These are phyloP conservation scores for Erpornis zantholeuca DNA, from an alignment of 2,113 vertebrate species.

Conservation along the genomic window DNA sequence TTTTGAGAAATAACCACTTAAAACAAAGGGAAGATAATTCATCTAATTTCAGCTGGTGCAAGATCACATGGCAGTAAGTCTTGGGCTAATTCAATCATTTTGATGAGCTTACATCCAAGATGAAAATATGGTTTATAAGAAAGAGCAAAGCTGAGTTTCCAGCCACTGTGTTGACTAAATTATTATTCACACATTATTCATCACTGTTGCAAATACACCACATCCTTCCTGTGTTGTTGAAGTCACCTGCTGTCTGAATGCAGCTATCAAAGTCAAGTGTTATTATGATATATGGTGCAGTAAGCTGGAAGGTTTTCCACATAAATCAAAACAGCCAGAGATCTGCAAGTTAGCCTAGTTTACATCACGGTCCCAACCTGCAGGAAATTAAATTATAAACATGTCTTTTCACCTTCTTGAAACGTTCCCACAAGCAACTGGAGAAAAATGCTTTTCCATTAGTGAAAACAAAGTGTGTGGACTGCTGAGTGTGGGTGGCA, in stretches of 20 bases:
- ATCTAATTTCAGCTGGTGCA: not conserved
- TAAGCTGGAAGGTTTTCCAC: not conserved
- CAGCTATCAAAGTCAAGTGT: not conserved
- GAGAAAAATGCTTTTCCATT: not conserved
- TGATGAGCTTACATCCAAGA: not conserved
- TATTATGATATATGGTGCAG: not conserved
- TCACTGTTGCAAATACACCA: not conserved
- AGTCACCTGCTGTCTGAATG: slow-evolving; percentile 2
- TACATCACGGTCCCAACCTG: not conserved
- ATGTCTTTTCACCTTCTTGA: not conserved
- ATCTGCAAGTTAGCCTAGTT: not conserved
- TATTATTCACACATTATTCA: not conserved
- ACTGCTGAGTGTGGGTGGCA: not conserved
- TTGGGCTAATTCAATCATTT: not conserved
- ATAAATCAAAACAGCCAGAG: slow-evolving; percentile 24
- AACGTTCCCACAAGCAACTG: not conserved
- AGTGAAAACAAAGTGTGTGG: not conserved
- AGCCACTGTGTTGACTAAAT: not conserved
- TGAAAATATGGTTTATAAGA: not conserved
- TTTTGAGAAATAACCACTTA: not conserved
- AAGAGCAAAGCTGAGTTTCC: not conserved
- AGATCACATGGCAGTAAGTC: not conserved
- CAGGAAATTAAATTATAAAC: slow-evolving; percentile 20
- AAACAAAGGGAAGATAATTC: not conserved
- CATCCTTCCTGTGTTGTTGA: not conserved